Evolutionary conservation across 2,113 vertebrate species (phyloP), one percentile per base, ranked within the genome.

Genomic region (Himantopus leucocephalus): DNA sequence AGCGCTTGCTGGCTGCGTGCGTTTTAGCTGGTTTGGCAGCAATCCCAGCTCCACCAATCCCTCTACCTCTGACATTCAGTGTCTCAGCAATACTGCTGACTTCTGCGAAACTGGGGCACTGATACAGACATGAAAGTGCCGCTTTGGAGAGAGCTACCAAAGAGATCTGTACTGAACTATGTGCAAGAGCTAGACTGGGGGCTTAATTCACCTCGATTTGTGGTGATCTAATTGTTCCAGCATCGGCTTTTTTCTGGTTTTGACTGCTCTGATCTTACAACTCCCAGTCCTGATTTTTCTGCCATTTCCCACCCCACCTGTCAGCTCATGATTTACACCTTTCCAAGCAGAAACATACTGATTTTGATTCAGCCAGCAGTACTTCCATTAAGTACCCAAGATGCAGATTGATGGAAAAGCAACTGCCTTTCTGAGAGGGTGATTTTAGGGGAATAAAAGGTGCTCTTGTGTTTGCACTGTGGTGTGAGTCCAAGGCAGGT

Each of bases 11-110:
- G 80, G 48, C 81, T 88, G 76, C 55, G 58, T 55, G 68, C 1
- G 2, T 76, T 94, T 58, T 5, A 35, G 62, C 1, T 66, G 89
- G 66, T 56, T 91, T 96, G 94, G 95, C 94, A 90, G 71, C 59
- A 50, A 39, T 60, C 93, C 71, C 85, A 53, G 91, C 59, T 35
- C 53, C 7, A 22, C 83, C 70, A 3, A 70, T 62, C 16, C 70
- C 66, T 89, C 80, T 45, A 14, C 83, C 91, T 91, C 92, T 75
- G 92, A 68, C 84, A 92, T 88, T 93, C 90, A 76, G 50, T 48
- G 75, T 43, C 70, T 91, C 89, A 53, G 91, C 48, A 78, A 50
- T 43, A 12, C 24, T 95, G 95, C 94, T 95, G 94, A 95, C 76
- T 87, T 5, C 58, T 87, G 80, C 12, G 6, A 85, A 95, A 94